Percentiles rank a stretch among this genome's conserved stretches.
Conservation (phyloP, 2,113 vertebrate genomes). For the Stigmatopora nigra region DNA sequence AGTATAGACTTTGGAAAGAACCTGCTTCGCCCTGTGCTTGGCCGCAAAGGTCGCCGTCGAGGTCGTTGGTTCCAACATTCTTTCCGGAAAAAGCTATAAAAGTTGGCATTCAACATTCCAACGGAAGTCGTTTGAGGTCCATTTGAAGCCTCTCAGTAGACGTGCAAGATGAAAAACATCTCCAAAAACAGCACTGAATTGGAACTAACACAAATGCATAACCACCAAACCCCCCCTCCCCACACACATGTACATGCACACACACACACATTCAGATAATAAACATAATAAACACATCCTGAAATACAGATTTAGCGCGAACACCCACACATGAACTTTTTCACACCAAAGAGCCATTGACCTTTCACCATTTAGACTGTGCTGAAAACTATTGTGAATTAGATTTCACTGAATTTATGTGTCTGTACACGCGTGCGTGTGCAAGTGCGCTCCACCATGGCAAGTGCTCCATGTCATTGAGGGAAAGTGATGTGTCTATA, state of each 20-base stretch:
- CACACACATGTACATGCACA: background rate
- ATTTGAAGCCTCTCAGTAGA: conserved; percentile 38
- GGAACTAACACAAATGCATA: background rate
- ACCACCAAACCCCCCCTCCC: too few species aligned
- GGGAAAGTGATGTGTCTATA: conserved; percentile 58
- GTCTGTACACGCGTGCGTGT: background rate
- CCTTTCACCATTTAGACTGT: conserved; percentile 60
- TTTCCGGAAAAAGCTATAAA: conserved; percentile 42
- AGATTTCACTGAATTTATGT: conserved; percentile 12
- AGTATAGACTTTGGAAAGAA: conserved; percentile 25
- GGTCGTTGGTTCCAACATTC: conserved; percentile 18
- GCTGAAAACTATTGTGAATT: conserved; percentile 32
- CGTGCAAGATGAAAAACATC: conserved; percentile 23
- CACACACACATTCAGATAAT: too few species aligned
- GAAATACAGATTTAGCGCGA: too few species aligned
- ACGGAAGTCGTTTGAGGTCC: conserved; percentile 31
- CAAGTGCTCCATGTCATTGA: conserved; percentile 41
- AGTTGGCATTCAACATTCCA: conserved; percentile 30
- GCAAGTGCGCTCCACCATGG: conserved; percentile 18
- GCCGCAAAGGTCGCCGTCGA: conserved; percentile 13
- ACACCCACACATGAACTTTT: background rate
- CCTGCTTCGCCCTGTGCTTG: conserved; percentile 23
- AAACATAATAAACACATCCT: conserved; percentile 10
- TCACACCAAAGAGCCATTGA: conserved; percentile 27
- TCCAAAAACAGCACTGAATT: conserved; percentile 18